Percentiles rank a stretch among this genome's conserved stretches.
These are phyloP conservation scores for Melierax canorus DNA, from an alignment of 2,113 vertebrate genomes.

Conservation along the genomic window DNA sequence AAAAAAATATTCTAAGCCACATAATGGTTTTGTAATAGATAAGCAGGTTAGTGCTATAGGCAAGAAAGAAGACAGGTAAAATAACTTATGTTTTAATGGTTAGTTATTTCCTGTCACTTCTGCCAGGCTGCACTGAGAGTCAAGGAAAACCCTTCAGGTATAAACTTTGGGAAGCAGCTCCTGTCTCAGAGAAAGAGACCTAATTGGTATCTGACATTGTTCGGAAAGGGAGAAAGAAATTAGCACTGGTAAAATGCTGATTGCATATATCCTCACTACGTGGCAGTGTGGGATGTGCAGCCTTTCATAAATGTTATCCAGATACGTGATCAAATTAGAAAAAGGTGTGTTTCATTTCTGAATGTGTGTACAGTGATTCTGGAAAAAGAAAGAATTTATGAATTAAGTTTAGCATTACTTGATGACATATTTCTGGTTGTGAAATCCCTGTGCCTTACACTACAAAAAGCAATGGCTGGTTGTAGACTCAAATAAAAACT, in stretches of 20 bases:
- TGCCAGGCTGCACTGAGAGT: background rate
- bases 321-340: background rate
- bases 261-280: accelerated
- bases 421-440: background rate
- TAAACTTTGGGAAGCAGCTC: background rate
- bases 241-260: accelerated
- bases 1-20: background rate
- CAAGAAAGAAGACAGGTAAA: background rate
- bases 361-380: background rate
- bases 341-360: background rate
- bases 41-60: background rate
- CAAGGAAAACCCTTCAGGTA: background rate
- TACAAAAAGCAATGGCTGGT: background rate
- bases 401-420: background rate
- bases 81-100: background rate
- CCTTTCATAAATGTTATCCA: background rate
- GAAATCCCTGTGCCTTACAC: background rate
- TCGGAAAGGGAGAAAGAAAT: background rate
- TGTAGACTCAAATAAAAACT: background rate
- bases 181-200: background rate
- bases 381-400: background rate
- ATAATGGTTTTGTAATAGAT: background rate
- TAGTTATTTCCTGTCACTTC: background rate
- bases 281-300: background rate
- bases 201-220: background rate